Evolutionary conservation across 2,113 vertebrate species (phyloP), one percentile per base, ranked within the genome.

Genomic region (Sclerurus mexicanus): DNA sequence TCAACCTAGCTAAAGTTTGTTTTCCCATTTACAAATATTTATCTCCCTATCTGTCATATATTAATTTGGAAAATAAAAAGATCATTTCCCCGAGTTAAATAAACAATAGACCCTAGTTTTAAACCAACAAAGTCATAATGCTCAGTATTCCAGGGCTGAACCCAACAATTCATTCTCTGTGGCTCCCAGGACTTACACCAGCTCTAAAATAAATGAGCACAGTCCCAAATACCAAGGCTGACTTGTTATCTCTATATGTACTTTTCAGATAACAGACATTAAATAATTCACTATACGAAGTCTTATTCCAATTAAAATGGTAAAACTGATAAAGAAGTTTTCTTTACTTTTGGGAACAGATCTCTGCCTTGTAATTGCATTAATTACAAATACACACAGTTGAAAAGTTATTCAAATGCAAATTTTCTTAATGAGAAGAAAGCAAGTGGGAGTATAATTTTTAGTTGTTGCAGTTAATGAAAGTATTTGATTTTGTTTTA

Each of bases 401-500:
- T 93, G 90, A 96, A 97, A 96, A 93, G 87, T 93, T 97, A 95
- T 95, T 97, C 92, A 97, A 93, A 98, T 95, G 92, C 93, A 95
- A 95, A 97, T 94, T 73, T 92, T 93, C 92, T 94, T 92, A 97
- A 96, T 96, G 94, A 96, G 90, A 97, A 96, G 97, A 90, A 93
- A 93, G 75, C 93, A 97, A 64, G 63, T 87, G 94, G 84, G 86
- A 97, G 74, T 92, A 90, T 89, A 95, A 93, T 93, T 98, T 98
- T 96, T 96, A 69, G 87, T 91, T 95, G 87, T 91, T 97, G 83
- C 67, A 91, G 82, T 95, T 97, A 96, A 95, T 96, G 95, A 92
- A 97, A 96, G 93, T 95, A 94, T 95, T 95, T 90, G 86, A 90
- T 97, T 97, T 98, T 93, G 71, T 66, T 97, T 97, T 98, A 97